Evolutionary conservation across 2,113 vertebrate genomes (phyloP), one percentile per base, ranked within the genome.

Genomic region (Chaenocephalus aceratus): DNA sequence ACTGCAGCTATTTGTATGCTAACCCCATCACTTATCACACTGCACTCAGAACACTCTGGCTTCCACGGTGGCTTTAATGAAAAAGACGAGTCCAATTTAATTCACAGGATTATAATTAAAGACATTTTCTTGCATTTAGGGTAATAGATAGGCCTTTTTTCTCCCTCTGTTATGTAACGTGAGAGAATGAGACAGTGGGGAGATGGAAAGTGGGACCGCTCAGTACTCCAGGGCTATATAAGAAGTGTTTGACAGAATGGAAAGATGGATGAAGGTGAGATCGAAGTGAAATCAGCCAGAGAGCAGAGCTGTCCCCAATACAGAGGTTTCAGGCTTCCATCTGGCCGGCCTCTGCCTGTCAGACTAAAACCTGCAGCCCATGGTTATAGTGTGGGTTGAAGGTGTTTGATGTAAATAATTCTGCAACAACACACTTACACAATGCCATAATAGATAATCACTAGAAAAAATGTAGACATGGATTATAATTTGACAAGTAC

Each of bases 221-320:
- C 36, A 62, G 75, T 34, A 80, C 66, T 58, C 63, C 18, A 1
- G 59, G 67, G 77, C 82, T 82, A n/a, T 74, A 75, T 76, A 70
- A 75, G 62, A 90, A 74, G 79, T 78, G 82, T 84, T 79, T 86
- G 83, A 91, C 79, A 88, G 84, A 90, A 86, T 69, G 76, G 69
- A 88, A 86, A 84, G 88, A 82, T 68, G 67, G 75, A 84, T 88
- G 79, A 76, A 68, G 65, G 73, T 1, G 16, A 77, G 73, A 88
- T 82, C 12, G 82, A 86, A 76, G 67, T 75, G 78, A 85, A 85
- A 91, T 91, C 86, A 86, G 75, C 72, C 71, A 60, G 80, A 49
- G 72, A 76, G 70, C 72, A 72, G 79, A 87, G 62, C 74, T 52
- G 81, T 84, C 79, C 79, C 45, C 67, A 81, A 48, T 34, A 57